Base-by-base conservation (phyloP, 1,140 invertebrate species). In the Macrobrachium nipponense region DNA sequence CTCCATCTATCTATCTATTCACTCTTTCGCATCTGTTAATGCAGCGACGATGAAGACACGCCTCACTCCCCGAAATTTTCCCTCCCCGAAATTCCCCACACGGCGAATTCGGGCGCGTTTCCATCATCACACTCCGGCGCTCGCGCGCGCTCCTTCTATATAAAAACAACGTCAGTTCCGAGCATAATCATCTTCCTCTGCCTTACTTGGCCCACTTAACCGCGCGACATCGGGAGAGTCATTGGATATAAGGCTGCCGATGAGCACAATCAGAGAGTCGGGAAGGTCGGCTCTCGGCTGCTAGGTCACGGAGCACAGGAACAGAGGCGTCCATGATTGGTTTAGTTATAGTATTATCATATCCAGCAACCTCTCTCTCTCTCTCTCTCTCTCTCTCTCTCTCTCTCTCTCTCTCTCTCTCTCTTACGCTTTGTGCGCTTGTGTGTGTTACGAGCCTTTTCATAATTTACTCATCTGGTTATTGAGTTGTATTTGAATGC, bases 291-390 rank as follows among this genome's bases (percentile, higher is more conserved):
- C 60, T 17, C 23, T 27, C 7, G 61, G 77, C 77, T 80, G 61
- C 11, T 43, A 44, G 77, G 77, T 80, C 77, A 80, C 77, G 77
- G 36, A 36, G n/a, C 12, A 27, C n/a, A 60, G 17, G n/a, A 15
- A 27, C 20, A 23, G 23, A 64, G 12, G 15, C 77, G 60, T 23
- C 20, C 11, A 27, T 80, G 77, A 80, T 80, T 80, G 77, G 77
- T 80, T 80, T 80, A 64, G 77, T 80, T 80, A 80, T 80, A 44
- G 77, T 36, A 80, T 80, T 80, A 80, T 80, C 77, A 80, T 80
- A 80, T 78, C 76, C 76, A 64, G 20, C 77, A 43, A 27, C 76
- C 76, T 78, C 76, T 43, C 77, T 44, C 51, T 80, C 36, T 62
- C 62, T 62, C n/a, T 78, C 76, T 58, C 59, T 78, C n/a, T 58